Conservation (phyloP, 1,140 invertebrate species). For the Oppia nitens region DNA sequence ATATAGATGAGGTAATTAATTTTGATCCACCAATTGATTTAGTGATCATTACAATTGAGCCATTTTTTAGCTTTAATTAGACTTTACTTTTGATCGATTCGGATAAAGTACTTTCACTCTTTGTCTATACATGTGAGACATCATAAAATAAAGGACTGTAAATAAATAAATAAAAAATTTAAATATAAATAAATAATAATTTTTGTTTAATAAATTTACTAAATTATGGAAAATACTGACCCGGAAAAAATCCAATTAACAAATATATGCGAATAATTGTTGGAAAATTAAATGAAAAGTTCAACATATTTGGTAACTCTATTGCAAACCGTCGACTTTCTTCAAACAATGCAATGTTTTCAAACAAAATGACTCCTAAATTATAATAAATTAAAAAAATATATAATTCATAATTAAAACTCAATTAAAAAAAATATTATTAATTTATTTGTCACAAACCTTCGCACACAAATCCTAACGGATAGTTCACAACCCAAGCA, state of each 20-base stretch:
- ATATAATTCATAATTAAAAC: slow-evolving; percentile 1
- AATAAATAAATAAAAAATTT: slow-evolving; percentile 23
- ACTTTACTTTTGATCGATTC: too few relatives aligned
- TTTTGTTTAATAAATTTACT: too few relatives aligned
- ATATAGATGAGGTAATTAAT: too few relatives aligned
- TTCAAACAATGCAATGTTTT: slow-evolving; percentile 68
- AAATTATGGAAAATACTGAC: slow-evolving; percentile 24
- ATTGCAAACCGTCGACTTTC: slow-evolving; percentile 59
- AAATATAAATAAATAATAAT: not conserved
- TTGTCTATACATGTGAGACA: slow-evolving; percentile 56
- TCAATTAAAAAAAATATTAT: slow-evolving; percentile 2
- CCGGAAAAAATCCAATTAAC: slow-evolving; percentile 46
- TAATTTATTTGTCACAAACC: slow-evolving; percentile 29
- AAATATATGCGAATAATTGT: slow-evolving; percentile 58
- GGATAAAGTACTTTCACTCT: slow-evolving; percentile 31
- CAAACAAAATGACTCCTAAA: slow-evolving; percentile 35
- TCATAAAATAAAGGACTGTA: slow-evolving; percentile 44
- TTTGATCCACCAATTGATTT: too few relatives aligned
- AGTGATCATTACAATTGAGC: too few relatives aligned
- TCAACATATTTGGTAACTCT: slow-evolving; percentile 60
- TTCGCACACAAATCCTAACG: slow-evolving; percentile 70
- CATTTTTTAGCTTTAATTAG: too few relatives aligned
- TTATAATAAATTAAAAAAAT: slow-evolving; percentile 14
- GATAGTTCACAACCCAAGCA: slow-evolving; percentile 81
- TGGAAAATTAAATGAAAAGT: slow-evolving; percentile 71